Base-by-base conservation (phyloP, 2,797 vertebrate genomes). In the Brotula barbata region DNA sequence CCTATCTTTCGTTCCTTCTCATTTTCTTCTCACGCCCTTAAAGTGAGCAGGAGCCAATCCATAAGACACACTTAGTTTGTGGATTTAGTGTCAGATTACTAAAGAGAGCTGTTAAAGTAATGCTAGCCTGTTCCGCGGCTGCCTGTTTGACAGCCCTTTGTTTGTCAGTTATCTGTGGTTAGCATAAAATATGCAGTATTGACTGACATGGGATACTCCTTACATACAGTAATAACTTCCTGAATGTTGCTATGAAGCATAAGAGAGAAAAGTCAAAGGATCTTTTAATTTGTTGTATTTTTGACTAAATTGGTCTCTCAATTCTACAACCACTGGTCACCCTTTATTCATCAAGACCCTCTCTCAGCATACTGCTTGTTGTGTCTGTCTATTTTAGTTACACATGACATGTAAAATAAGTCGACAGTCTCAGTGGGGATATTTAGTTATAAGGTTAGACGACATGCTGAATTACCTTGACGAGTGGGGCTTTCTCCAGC, bases 401-500 rank as follows among this genome's bases (percentile, higher is more conserved):
- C 75, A 71, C 68, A 77, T 75, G 83, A 67, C 66, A 44, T 72
- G 67, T 77, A 66, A 84, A 79, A 63, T 68, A 71, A 84, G 73
- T 64, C 68, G 59, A 31, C 62, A 4, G 71, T 58, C 77, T 64
- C 66, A 5, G 21, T 39, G 80, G 75, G 77, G 77, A 78, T 81
- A 82, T 84, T 62, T 1, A 19, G 80, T 84, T 81, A 79, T 83
- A 33, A 21, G 52, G 54, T 71, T 64, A 61, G 69, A 68, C 8
- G 34, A 0, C 62, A 49, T 64, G 49, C 57, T 75, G 58, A 65
- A 90, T 83, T 87, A 96, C 96, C 71, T 91, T 90, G 82, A 91
- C 85, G 17, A 94, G 86, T 0, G 94, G 93, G 56, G 90, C 82
- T 52, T 86, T 92, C 53, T 93, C 83, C 0, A 33, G 61, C 1